Conservation (phyloP, 2,113 vertebrate genomes). For the Polyodon spathula region DNA sequence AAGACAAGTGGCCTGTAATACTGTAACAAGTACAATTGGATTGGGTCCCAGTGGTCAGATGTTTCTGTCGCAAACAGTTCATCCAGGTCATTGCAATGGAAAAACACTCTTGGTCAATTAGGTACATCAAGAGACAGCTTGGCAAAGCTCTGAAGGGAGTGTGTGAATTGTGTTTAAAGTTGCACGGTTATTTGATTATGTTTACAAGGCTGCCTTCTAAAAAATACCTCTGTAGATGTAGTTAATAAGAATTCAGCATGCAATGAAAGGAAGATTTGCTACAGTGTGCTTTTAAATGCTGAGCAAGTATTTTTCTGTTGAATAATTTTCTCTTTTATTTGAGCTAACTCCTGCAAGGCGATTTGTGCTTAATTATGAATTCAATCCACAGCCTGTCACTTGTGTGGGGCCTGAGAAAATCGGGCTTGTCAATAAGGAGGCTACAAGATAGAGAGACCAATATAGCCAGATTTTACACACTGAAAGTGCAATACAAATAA, state of each 20-base stretch:
- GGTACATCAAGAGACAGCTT: not conserved
- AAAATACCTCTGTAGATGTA: no score
- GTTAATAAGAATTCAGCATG: not conserved
- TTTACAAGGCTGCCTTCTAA: no score
- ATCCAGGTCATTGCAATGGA: no score
- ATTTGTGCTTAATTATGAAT: conserved; percentile 19
- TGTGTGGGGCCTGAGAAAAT: no score
- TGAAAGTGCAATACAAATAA: conserved; percentile 21
- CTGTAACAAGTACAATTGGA: conserved; percentile 15
- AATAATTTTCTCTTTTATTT: conserved; percentile 5
- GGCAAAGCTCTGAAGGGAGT: no score
- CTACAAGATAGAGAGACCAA: conserved; percentile 29
- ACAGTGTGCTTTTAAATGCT: conserved; percentile 2
- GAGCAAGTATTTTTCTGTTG: not conserved
- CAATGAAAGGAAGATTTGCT: not conserved
- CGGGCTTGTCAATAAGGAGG: conserved; percentile 22
- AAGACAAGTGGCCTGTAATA: conserved; percentile 11
- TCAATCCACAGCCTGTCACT: conserved; percentile 29
- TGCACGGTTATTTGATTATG: no score
- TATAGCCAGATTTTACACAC: conserved; percentile 17
- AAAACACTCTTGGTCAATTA: no score
- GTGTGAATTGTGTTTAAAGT: no score
- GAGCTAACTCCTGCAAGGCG: not conserved
- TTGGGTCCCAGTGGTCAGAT: conserved; percentile 4
- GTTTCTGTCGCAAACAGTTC: conserved; percentile 12